A percentile compares a stretch with the other conserved stretches of the same genome.
phyloP scores from a whole-genome alignment of 2,113 vertebrate genomes.

The Cairina moschata region DNA sequence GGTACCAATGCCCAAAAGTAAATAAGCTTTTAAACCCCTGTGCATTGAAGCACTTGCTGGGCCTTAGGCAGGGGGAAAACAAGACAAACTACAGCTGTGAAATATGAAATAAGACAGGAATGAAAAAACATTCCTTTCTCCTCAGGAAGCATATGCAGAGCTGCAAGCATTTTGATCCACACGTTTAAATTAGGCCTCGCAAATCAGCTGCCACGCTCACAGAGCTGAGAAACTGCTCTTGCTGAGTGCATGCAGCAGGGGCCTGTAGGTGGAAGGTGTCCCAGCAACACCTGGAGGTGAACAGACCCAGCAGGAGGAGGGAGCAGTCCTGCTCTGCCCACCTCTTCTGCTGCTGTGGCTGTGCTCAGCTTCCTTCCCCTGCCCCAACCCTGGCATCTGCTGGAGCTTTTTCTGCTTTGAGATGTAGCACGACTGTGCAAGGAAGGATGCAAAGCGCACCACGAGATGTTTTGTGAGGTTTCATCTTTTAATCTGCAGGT shows the following conservation, averaged over 20 bases:
- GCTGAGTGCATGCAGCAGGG: background rate
- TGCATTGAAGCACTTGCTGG: constrained; percentile 40
- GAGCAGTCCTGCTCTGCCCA: background rate
- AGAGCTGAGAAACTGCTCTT: background rate
- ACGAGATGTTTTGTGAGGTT: background rate
- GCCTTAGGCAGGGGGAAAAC: constrained; percentile 41
- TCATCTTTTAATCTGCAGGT: background rate
- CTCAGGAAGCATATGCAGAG: constrained; percentile 19
- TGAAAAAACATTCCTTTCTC: constrained; percentile 65
- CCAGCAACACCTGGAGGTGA: background rate
- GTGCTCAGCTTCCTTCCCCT: background rate
- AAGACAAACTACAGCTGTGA: constrained; percentile 57
- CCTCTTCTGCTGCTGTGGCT: background rate
- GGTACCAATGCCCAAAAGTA: constrained; percentile 35
- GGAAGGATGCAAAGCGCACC: background rate
- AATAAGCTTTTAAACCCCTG: constrained; percentile 34
- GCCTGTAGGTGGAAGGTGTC: background rate
- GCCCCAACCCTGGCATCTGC: background rate
- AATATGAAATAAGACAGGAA: constrained; percentile 57
- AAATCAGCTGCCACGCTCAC: background rate
- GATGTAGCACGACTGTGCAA: background rate
- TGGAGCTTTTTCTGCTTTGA: background rate
- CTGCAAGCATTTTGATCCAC: constrained; percentile 32
- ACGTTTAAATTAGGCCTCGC: constrained; percentile 5
- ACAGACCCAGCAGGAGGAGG: background rate